Evolutionary conservation across 2,113 vertebrate species (phyloP), one percentile per base, ranked within the genome.

Genomic region (Brachirus orientalis): DNA sequence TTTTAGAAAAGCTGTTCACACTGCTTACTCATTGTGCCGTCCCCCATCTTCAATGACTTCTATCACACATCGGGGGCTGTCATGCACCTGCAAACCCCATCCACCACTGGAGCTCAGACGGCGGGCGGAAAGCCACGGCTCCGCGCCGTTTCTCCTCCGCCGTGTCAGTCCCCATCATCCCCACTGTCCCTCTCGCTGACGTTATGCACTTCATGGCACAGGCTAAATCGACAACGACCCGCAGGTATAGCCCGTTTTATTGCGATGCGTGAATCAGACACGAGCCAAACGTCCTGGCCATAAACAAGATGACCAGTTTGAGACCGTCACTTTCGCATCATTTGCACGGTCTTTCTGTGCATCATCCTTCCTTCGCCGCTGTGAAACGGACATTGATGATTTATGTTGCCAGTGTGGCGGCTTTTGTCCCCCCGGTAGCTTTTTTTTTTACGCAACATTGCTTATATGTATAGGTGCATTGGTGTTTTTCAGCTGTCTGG

Each of bases 1-100:
- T 96, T 94, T 96, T 94, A 94, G 91, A 94, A 79, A 90, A 89
- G 90, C 91, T 91, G 91, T 91, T 92, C 92, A 89, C 91, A 91
- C 90, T 87, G 93, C 91, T 89, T 92, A 93, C 89, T 93, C 89
- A 91, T 92, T 89, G 88, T 88, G 84, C 90, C 90, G 72, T 81
- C 86, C 88, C 86, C 89, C 90, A 90, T 90, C 91, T 90, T 91
- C 92, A 88, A 75, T 86, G 88, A 88, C 88, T 89, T 82, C 86
- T 78, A 85, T 87, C 90, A 89, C 87, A 89, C 89, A 73, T 60
- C 16, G 74, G 83, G 74, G 84, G 75, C 84, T 87, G 87, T 83
- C 89, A 86, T 80, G 85, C 90, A 91, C 88, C 90, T 90, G 92
- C 90, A 86, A 44, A 61, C 84, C 65, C 56, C n/a, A 64, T 59